phyloP scores from a whole-genome alignment of 2,888 invertebrate species.

The Pinctada fucata region DNA sequence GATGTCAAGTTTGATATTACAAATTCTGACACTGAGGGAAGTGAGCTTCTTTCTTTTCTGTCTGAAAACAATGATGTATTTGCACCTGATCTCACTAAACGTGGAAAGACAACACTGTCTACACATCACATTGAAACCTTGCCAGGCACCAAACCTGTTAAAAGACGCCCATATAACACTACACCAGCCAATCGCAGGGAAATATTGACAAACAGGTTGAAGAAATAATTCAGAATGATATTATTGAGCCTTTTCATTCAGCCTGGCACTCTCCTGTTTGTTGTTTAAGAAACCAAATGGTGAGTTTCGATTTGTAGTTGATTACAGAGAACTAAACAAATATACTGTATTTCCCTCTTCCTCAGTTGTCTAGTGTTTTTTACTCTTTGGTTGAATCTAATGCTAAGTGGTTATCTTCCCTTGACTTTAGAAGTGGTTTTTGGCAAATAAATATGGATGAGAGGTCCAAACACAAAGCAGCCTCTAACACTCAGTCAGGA shows the following conservation, averaged over 20 bases:
- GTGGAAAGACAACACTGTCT: constrained; percentile 28
- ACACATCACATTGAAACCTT: constrained; percentile 32
- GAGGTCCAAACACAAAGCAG: constrained; percentile 36
- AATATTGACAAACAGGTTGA: constrained; percentile 22
- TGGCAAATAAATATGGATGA: constrained; percentile 42
- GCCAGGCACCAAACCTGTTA: constrained; percentile 31
- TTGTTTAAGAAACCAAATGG: constrained; percentile 27
- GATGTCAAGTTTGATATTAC: background rate
- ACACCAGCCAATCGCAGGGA: constrained; percentile 5
- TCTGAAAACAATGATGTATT: background rate
- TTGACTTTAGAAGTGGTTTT: constrained; percentile 33
- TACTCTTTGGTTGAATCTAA: constrained; percentile 31
- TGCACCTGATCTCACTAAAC: constrained; percentile 22
- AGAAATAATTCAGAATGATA: constrained; percentile 30
- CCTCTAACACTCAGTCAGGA: constrained; percentile 43
- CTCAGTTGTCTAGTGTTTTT: constrained; percentile 33
- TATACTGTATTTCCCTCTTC: constrained; percentile 29
- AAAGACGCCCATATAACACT: constrained; percentile 23
- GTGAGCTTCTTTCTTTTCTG: background rate
- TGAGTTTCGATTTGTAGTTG: constrained; percentile 38
- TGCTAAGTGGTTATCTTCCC: constrained; percentile 21
- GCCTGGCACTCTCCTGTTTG: constrained; percentile 32
- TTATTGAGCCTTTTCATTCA: constrained; percentile 37
- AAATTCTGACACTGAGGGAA: background rate
- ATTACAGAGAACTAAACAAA: constrained; percentile 36